These are phyloP conservation scores for Agapornis roseicollis DNA, from an alignment of 2,113 vertebrate species.

Conservation along the genomic window DNA sequence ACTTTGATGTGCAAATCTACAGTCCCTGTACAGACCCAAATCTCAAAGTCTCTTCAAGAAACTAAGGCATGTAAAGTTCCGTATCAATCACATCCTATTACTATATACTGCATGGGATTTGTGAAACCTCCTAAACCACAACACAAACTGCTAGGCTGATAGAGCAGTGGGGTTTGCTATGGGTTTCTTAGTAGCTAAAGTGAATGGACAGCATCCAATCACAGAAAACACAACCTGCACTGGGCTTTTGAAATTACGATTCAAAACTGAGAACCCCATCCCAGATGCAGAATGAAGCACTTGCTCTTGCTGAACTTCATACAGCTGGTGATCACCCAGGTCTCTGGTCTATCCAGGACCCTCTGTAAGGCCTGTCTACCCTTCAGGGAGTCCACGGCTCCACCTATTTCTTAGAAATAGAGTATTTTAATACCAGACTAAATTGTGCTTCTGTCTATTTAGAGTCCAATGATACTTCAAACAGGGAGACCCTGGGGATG, in stretches of 20 bases:
- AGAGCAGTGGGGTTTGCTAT: background rate
- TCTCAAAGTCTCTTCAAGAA: background rate
- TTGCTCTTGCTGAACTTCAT: background rate
- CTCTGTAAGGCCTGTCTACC: background rate
- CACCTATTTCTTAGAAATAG: background rate
- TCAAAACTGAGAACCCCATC: background rate
- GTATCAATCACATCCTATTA: background rate
- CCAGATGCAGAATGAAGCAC: background rate
- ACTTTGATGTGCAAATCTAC: background rate
- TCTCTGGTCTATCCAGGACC: background rate
- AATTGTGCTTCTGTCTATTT: background rate
- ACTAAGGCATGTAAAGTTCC: background rate
- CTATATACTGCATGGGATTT: background rate
- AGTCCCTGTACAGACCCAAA: background rate
- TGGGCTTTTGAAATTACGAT: background rate
- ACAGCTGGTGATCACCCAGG: accelerated
- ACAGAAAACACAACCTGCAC: background rate
- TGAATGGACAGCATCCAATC: background rate
- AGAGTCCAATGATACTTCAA: background rate
- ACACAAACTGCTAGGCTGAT: background rate
- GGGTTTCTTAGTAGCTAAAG: background rate
- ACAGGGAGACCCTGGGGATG: background rate
- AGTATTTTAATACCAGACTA: background rate
- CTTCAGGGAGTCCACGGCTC: background rate
- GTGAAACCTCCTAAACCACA: background rate